Evolutionary conservation across 2,888 invertebrate genomes (phyloP), one percentile per base, ranked within the genome.

Genomic region (Sarcophaga variegata): DNA sequence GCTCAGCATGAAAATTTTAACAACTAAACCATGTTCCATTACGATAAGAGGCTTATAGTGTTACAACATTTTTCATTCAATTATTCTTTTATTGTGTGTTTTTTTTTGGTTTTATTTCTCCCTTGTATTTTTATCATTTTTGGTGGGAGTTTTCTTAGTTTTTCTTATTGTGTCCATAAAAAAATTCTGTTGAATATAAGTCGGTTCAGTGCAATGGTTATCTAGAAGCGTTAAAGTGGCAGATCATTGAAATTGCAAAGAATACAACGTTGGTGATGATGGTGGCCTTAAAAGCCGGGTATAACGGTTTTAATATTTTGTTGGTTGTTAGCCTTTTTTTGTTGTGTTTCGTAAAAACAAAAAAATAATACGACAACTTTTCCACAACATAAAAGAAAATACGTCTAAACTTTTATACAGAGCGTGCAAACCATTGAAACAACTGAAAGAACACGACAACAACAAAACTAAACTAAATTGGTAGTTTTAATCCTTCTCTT

Each of bases 31-130:
- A 63, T 87, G 81, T 76, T 71, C 78, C 81, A 72, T 79, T 81
- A 79, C 74, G 78, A 87, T 87, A 87, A 87, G 87, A 83, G 81
- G 81, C 87, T 87, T 87, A 87, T 81, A 87, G 45, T 87, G 76
- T 87, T 81, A 67, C 70, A 83, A 78, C 78, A 76, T 81, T 81
- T 81, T 81, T 45, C 70, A 67, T 79, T 66, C 75, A 75, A 78
- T 60, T 66, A 66, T 66, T 64, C 74, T 47, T 64, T 74, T 78
- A 72, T 74, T 37, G 27, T n/a, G n/a, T 25, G 37, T 45, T 25
- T 27, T 27, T 76, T 66, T 75, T 49, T 14, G 49, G 5, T 27
- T 27, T 27, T 27, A 27, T 27, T 27, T 27, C 49, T 49, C 49
- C 12, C 49, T 49, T 14, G 12, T 49, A 49, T 49, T 49, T 49